These are phyloP conservation scores for Coccyzus lansbergi DNA, from an alignment of 2,797 vertebrate genomes.

Conservation along the genomic window DNA sequence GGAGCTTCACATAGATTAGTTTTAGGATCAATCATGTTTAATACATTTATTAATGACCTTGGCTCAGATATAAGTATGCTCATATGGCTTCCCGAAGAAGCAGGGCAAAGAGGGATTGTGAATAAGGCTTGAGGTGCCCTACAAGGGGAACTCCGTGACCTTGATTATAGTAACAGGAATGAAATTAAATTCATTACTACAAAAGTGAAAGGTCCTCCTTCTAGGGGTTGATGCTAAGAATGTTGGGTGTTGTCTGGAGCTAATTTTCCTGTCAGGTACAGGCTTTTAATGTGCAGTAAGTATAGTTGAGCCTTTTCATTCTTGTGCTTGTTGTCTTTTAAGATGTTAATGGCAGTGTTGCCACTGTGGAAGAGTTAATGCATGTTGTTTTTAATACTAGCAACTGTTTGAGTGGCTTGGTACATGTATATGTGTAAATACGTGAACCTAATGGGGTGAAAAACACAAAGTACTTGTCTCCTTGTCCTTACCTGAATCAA, in stretches of 20 bases:
- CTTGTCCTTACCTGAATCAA: background rate
- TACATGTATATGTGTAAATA: accelerated
- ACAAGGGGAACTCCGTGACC: background rate
- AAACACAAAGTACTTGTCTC: accelerated
- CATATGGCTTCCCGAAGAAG: background rate
- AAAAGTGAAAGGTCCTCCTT: background rate
- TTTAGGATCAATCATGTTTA: background rate
- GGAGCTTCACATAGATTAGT: background rate
- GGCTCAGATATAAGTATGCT: background rate
- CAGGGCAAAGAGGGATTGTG: background rate
- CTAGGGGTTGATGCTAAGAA: background rate
- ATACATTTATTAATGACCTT: background rate
- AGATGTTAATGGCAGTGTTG: background rate
- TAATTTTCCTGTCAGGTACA: background rate
- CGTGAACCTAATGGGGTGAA: background rate
- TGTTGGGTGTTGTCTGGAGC: background rate
- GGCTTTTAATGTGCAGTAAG: background rate
- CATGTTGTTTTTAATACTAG: background rate
- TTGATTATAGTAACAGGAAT: background rate
- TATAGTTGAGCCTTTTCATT: background rate
- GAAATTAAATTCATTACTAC: background rate
- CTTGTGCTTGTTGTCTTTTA: background rate
- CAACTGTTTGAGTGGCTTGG: background rate
- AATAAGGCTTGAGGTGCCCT: background rate
- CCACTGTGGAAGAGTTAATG: background rate